phyloP scores from a whole-genome alignment of 2,113 vertebrate species.

The Poecile atricapillus region DNA sequence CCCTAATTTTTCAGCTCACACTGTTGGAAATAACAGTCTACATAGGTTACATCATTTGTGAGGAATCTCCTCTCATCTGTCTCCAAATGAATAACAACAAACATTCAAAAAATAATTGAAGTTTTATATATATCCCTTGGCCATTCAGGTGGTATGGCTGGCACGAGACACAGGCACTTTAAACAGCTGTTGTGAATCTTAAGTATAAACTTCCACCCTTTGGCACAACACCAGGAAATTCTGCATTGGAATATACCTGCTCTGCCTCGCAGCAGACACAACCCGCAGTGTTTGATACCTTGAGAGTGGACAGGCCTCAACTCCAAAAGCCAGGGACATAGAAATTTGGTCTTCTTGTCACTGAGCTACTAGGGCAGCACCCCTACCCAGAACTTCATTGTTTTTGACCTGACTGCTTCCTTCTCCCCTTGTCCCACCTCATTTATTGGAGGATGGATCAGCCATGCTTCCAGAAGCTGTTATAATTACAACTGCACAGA shows the following conservation, averaged over 20 bases:
- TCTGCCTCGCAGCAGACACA: neutral
- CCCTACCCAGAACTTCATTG: neutral
- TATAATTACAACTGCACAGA: neutral
- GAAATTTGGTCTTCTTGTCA: neutral
- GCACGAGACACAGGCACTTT: slow-evolving; percentile 35
- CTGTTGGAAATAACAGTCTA: slow-evolving; percentile 57
- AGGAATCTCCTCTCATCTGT: slow-evolving; percentile 65
- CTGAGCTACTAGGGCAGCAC: neutral
- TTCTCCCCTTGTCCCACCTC: neutral
- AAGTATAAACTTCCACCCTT: slow-evolving; percentile 58
- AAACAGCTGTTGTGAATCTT: slow-evolving; percentile 67
- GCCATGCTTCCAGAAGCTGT: neutral
- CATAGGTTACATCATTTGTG: slow-evolving; percentile 44
- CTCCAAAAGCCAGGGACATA: neutral
- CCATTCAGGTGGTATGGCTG: slow-evolving; percentile 67
- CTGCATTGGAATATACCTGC: slow-evolving; percentile 53
- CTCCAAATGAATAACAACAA: slow-evolving; percentile 67
- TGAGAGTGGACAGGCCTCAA: neutral
- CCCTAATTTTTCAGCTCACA: slow-evolving; percentile 62
- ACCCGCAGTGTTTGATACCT: fast-evolving
- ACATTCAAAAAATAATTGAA: slow-evolving; percentile 65
- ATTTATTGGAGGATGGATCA: neutral
- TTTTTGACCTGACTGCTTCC: neutral
- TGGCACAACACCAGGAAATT: slow-evolving; percentile 37
- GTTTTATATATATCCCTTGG: slow-evolving; percentile 69